Evolutionary conservation across 2,888 invertebrate genomes (phyloP), one percentile per base, ranked within the genome.

Genomic region (Oeneis ivallda): DNA sequence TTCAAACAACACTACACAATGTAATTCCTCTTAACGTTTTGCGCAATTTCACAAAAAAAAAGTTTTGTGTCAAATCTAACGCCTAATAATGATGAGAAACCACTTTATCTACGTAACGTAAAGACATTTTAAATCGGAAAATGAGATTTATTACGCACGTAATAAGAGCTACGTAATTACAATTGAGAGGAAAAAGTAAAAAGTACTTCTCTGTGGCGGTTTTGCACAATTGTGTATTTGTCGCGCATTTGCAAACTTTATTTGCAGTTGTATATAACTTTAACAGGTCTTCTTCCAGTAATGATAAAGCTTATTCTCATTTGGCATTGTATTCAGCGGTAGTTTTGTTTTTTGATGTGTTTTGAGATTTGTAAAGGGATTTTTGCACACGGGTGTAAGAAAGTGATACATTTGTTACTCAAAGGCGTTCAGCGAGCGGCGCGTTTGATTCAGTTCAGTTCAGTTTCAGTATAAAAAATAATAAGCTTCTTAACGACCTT

Each of bases 1-100:
- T 71, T 59, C 68, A 76, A 78, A 73, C 69, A 70, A 72, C 67
- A 65, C 71, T 71, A 68, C 70, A 75, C 74, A 75, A 72, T 70
- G 34, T 11, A 11, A 66, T 64, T 71, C 72, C 77, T 75, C 71
- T 76, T 67, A 64, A 72, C 58, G 65, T 69, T 76, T 81, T 81
- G 80, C 76, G 76, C 81, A 81, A 84, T 78, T 67, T 78, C 39
- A 64, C 71, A 76, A 83, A 77, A 78, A n/a, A 81, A 76, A 63
- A 17, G 69, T 71, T 75, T 75, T 77, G 77, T 77, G 79, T 76
- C 72, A 78, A 77, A 81, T 75, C 69, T 82, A 75, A 82, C 83
- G 68, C 83, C 79, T 76, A 56, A 53, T 45, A 26, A 71, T 70
- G 50, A 68, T 54, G 34, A 34, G 37, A 41, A 19, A 45, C 58